Evolutionary conservation across 2,113 vertebrate genomes (phyloP).

Genomic region (Chionomys nivalis): DNA sequence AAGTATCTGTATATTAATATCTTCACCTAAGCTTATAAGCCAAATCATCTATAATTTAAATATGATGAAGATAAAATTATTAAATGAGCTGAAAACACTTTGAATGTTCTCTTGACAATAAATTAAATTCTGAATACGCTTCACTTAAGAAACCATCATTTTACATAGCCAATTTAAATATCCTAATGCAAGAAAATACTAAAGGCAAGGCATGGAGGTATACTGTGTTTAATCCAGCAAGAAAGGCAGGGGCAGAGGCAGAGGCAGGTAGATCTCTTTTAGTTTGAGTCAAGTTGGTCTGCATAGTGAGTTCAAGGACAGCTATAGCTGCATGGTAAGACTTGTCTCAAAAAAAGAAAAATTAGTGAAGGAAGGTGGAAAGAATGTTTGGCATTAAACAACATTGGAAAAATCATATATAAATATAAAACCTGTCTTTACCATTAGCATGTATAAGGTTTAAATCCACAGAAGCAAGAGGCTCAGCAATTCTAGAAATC

Average conservation of each 20-base stretch:
- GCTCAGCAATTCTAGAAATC: background rate
- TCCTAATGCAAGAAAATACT: background rate
- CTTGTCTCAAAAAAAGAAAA: background rate
- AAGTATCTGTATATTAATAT: background rate
- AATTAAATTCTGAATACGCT: constrained; percentile 23
- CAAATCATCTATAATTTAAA: background rate
- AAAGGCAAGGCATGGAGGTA: background rate
- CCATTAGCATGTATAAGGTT: background rate
- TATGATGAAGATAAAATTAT: constrained; percentile 4
- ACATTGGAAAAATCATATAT: background rate
- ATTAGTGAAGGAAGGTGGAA: background rate
- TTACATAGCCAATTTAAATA: background rate
- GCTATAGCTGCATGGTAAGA: background rate
- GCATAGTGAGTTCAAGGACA: background rate
- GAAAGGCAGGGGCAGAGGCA: background rate
- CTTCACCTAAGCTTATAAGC: background rate
- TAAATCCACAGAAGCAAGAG: background rate
- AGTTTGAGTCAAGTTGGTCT: background rate
- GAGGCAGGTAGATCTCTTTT: background rate
- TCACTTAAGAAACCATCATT: background rate
- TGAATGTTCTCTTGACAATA: background rate
- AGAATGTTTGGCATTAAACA: background rate
- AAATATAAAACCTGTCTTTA: background rate
- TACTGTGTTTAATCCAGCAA: background rate
- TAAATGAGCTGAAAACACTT: background rate